Evolutionary conservation across 1,140 invertebrate genomes (phyloP).

Genomic region (Dendrolimus kikuchii): DNA sequence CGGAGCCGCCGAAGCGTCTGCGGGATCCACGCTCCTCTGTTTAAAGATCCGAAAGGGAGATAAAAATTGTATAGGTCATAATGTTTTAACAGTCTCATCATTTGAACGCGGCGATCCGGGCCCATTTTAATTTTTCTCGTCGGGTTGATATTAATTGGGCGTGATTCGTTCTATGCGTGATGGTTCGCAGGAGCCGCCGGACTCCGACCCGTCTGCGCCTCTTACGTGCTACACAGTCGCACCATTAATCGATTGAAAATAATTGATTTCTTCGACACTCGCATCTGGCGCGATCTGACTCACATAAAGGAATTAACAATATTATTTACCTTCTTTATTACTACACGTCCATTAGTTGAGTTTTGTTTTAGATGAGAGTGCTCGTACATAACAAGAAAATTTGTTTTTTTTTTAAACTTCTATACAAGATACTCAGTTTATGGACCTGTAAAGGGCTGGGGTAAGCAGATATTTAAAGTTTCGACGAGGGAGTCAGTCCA

Average conservation of each 20-base stretch:
- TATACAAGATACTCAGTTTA: too few relatives aligned
- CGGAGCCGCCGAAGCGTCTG: constrained; percentile 56
- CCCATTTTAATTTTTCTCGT: constrained; percentile 62
- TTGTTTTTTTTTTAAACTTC: too few relatives aligned
- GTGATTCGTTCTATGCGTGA: constrained; percentile 55
- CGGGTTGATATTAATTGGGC: constrained; percentile 53
- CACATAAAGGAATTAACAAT: constrained; percentile 12
- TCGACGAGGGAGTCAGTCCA: too few relatives aligned
- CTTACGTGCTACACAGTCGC: too few relatives aligned
- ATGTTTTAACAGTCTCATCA: constrained; percentile 64
- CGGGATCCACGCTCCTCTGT: constrained; percentile 35
- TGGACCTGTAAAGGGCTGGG: too few relatives aligned
- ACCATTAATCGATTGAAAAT: too few relatives aligned
- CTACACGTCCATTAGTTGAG: background rate
- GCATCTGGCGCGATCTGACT: constrained; percentile 18
- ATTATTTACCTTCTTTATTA: constrained; percentile 1
- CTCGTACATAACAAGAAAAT: too few relatives aligned
- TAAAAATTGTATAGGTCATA: constrained; percentile 66
- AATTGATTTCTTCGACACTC: constrained; percentile 38
- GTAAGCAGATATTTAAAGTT: too few relatives aligned
- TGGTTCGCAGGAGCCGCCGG: constrained; percentile 32
- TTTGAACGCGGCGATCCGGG: constrained; percentile 48
- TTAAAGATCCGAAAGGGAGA: constrained; percentile 53
- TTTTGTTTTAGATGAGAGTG: too few relatives aligned
- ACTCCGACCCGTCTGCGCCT: constrained; percentile 7